Percentiles rank a stretch among this genome's conserved stretches.
Evolutionary conservation across 2,113 vertebrate species (phyloP).

Genomic region (Neomonachus schauinslandi): DNA sequence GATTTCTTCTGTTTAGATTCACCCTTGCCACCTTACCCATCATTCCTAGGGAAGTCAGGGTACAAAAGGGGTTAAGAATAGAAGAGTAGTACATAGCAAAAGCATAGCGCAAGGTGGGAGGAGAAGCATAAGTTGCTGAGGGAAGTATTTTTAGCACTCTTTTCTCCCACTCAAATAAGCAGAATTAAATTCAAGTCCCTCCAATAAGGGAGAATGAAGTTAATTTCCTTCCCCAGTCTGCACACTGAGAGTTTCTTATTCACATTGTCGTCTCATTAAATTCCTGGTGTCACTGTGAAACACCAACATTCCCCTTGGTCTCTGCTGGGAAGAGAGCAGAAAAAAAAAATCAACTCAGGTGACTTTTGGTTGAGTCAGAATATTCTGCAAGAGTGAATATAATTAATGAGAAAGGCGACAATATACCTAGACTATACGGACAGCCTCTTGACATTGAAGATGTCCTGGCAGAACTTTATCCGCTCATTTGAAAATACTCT

Average conservation of each 20-base stretch:
- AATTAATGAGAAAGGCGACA: slow-evolving; percentile 63
- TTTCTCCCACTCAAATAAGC: slow-evolving; percentile 48
- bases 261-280: slow-evolving; percentile 48
- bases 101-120: neutral
- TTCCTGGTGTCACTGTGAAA: slow-evolving; percentile 11
- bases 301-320: slow-evolving; percentile 27
- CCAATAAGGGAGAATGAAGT: slow-evolving; percentile 37
- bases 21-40: neutral
- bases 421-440: neutral
- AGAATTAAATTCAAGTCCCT: slow-evolving; percentile 34
- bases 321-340: neutral
- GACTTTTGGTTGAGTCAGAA: slow-evolving; percentile 60
- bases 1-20: neutral
- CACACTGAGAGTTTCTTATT: slow-evolving; percentile 38
- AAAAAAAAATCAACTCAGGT: neutral
- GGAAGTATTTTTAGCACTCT: neutral
- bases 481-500: slow-evolving; percentile 22
- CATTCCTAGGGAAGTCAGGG: neutral
- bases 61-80: neutral
- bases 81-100: neutral
- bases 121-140: neutral
- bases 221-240: slow-evolving; percentile 30
- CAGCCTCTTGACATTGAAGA: neutral
- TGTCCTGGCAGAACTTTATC: slow-evolving; percentile 27
- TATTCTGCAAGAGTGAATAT: slow-evolving; percentile 49